Conservation (phyloP, 2,888 invertebrate genomes). For the Polia nebulosa region DNA sequence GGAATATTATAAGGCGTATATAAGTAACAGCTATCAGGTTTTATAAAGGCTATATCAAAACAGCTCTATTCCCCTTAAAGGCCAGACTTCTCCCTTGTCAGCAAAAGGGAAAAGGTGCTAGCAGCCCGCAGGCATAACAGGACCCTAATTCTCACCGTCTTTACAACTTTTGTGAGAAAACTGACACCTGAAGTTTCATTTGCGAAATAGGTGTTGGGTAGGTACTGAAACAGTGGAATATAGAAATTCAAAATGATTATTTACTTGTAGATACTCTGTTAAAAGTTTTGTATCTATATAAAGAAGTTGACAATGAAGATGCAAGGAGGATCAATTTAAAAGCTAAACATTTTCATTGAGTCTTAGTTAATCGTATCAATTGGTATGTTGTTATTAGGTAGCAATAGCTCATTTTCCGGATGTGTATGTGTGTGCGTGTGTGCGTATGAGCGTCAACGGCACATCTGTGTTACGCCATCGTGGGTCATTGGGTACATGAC, state of each 20-base stretch:
- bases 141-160: slow-evolving; percentile 36
- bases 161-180: slow-evolving; percentile 54
- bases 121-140: slow-evolving; percentile 48
- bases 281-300: background rate
- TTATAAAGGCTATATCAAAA: background rate
- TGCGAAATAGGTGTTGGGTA: no score
- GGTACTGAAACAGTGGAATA: no score
- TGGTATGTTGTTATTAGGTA: no score
- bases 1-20: no score
- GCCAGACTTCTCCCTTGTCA: slow-evolving; percentile 13
- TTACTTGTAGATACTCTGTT: background rate
- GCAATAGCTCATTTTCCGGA: no score
- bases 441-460: no score
- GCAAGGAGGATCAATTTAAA: background rate
- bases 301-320: no score
- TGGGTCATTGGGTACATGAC: no score
- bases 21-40: no score
- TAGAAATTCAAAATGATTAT: background rate
- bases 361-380: no score
- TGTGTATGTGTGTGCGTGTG: no score
- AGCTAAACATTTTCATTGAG: background rate
- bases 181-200: slow-evolving; percentile 18
- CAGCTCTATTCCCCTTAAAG: background rate
- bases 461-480: no score
- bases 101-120: slow-evolving; percentile 22